Conservation (phyloP, 2,113 vertebrate genomes). For the Acinonyx jubatus region DNA sequence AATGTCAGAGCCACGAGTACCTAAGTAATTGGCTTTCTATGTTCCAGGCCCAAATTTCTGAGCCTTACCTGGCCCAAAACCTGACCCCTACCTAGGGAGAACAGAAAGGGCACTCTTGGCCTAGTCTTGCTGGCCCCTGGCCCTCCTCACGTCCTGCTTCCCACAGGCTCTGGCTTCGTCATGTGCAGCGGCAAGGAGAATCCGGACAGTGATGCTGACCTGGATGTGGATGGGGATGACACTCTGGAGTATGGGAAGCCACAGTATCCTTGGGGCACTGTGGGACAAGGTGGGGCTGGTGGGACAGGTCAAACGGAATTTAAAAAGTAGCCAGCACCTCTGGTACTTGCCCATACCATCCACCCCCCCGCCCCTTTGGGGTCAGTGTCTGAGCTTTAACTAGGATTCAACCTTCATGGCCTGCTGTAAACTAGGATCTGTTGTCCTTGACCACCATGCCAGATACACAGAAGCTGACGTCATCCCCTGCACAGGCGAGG, state of each 20-base stretch:
- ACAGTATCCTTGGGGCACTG: conserved; percentile 93
- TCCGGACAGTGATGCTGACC: conserved; percentile 96
- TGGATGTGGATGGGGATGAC: conserved; percentile 99
- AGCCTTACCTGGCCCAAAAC: background rate
- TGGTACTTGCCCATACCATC: background rate
- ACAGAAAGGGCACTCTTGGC: background rate
- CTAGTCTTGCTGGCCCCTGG: background rate
- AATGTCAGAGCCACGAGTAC: background rate
- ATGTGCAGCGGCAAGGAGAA: conserved; percentile 98
- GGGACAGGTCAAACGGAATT: background rate
- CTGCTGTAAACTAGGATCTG: background rate
- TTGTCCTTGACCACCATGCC: conserved; percentile 86
- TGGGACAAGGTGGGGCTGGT: conserved; percentile 7
- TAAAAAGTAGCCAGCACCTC: background rate
- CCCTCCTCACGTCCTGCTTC: conserved; percentile 42
- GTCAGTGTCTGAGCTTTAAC: background rate
- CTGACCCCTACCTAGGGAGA: background rate
- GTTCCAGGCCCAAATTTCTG: background rate
- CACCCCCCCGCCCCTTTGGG: background rate
- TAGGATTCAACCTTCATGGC: background rate
- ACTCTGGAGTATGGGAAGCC: conserved; percentile 99
- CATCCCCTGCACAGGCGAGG: conserved; percentile 98
- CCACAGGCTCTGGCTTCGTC: conserved; percentile 95
- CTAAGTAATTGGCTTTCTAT: background rate
- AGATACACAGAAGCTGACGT: conserved; percentile 99